Base-by-base conservation (phyloP, 2,113 vertebrate species). In the Tricholaema leucomelas region DNA sequence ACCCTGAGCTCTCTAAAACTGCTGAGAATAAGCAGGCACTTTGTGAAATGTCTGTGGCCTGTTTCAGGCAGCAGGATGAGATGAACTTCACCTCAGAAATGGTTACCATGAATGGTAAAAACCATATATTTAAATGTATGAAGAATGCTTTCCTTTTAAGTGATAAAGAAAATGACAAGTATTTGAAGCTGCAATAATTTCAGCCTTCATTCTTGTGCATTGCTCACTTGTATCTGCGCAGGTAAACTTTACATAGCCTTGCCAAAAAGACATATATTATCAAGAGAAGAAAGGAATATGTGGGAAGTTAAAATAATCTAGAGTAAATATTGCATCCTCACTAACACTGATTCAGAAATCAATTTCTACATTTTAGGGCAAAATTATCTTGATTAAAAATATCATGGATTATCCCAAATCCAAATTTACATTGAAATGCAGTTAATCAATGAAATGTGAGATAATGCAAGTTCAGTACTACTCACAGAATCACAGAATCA, bases 381-480 rank as follows among this genome's bases (percentile, higher is more conserved):
- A 65, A 24, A 33, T 33, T 82, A 59, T 35, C 79, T 58, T 28
- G 12, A 78, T 81, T 82, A 81, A 92, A 95, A 75, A 40, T 42
- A 55, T 58, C 59, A 74, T 4, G 69, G 64, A 25, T 27, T 76
- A 63, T 50, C 12, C 55, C 18, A 76, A 17, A 87, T 50, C 3
- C 70, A 48, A 80, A 79, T 75, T 18, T 87, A 73, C 67, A 65
- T 90, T 81, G 92, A 44, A 58, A 81, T 86, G 35, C 17, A 81
- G 12, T 73, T 93, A 74, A 79, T 90, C 35, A 67, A 90, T 69
- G 44, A 82, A 88, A 84, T 33, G 73, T 54, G 76, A 85, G 81
- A 84, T 70, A 85, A 91, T 78, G 87, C 12, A 91, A 87, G 35
- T n/a, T 83, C 63, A 94, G 75, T 76, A 91, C 44, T 23, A 93